Conservation (phyloP, 2,797 vertebrate genomes). For the Garrulus glandarius region DNA sequence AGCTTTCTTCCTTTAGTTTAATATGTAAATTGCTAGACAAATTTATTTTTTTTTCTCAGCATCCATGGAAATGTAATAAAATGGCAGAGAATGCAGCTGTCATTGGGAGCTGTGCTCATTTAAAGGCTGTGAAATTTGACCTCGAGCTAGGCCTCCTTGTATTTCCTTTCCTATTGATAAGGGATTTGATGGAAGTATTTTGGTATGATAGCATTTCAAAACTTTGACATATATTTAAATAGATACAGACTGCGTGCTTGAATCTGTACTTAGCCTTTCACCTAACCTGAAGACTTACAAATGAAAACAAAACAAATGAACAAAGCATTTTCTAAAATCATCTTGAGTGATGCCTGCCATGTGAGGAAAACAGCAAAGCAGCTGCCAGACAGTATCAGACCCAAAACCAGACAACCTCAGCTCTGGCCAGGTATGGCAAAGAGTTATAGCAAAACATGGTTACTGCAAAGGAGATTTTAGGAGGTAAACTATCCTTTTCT, state of each 20-base stretch:
- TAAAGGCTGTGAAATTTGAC: slow-evolving; percentile 21
- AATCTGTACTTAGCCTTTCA: slow-evolving; percentile 32
- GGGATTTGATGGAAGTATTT: slow-evolving; percentile 8
- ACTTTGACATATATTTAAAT: slow-evolving; percentile 30
- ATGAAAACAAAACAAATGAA: slow-evolving; percentile 2
- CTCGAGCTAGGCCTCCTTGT: background rate
- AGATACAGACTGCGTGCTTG: background rate
- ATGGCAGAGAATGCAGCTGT: slow-evolving; percentile 12
- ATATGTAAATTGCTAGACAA: background rate
- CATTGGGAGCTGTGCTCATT: background rate
- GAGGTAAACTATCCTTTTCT: background rate
- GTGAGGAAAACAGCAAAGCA: background rate
- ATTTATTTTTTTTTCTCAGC: background rate
- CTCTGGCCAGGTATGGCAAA: background rate
- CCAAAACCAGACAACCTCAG: background rate
- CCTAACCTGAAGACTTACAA: slow-evolving; percentile 17
- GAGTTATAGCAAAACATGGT: background rate
- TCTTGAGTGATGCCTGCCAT: background rate
- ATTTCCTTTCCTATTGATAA: background rate
- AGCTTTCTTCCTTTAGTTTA: background rate
- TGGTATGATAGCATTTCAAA: slow-evolving; percentile 20
- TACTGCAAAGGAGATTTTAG: background rate
- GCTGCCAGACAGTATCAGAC: background rate
- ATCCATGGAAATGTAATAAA: background rate
- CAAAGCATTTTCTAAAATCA: background rate